phyloP scores from a whole-genome alignment of 2,888 invertebrate genomes.

The Cerastoderma edule region DNA sequence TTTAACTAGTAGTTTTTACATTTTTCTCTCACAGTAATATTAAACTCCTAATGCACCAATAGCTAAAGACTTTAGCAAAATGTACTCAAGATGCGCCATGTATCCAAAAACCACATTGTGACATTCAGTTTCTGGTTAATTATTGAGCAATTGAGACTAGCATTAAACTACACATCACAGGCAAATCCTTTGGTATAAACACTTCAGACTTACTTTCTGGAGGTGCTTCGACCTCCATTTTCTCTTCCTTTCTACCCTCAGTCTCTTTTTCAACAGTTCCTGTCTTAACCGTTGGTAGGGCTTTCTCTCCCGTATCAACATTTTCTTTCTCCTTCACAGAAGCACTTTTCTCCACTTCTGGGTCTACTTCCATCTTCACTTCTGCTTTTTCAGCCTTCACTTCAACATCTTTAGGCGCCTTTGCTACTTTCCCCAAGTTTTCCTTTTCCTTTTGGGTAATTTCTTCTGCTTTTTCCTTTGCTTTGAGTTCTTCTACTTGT shows the following conservation, averaged over 20 bases:
- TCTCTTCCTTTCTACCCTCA: not conserved
- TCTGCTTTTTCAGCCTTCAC: slow-evolving; percentile 3
- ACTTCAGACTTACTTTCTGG: too few relatives aligned
- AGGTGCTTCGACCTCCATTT: slow-evolving; percentile 19
- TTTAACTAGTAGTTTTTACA: too few relatives aligned
- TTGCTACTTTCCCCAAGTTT: not conserved
- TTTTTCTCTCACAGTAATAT: too few relatives aligned
- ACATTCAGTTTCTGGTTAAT: too few relatives aligned
- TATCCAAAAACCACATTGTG: too few relatives aligned
- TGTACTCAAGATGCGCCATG: too few relatives aligned
- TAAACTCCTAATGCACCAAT: too few relatives aligned
- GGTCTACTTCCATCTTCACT: slow-evolving; percentile 23
- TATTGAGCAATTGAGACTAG: too few relatives aligned
- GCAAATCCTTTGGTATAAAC: too few relatives aligned
- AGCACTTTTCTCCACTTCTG: not conserved
- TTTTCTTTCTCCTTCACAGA: not conserved
- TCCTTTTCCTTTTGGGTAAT: slow-evolving; percentile 8
- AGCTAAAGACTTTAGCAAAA: too few relatives aligned
- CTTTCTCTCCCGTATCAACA: not conserved
- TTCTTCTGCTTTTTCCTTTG: slow-evolving; percentile 23
- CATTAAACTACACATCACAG: too few relatives aligned
- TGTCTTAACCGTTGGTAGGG: not conserved
- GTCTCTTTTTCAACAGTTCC: slow-evolving; percentile 5
- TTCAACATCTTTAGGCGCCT: not conserved
- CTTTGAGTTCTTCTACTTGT: not conserved